phyloP scores from a whole-genome alignment of 1,140 invertebrate species.

The Planococcus citri region DNA sequence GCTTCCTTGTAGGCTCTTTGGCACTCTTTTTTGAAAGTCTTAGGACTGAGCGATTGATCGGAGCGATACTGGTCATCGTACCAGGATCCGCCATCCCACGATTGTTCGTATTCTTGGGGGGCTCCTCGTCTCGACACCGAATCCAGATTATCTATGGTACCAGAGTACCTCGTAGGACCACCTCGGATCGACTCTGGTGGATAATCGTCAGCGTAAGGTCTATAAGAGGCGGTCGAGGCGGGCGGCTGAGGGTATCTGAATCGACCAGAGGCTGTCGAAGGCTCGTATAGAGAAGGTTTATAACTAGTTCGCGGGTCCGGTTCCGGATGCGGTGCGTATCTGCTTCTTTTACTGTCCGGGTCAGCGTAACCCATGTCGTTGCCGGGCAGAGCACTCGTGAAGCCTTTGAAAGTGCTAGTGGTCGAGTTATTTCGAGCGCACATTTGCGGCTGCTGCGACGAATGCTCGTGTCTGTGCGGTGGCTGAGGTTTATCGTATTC shows the following conservation, averaged over 20 bases:
- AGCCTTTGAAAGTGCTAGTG: slow-evolving; percentile 2
- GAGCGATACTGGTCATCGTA: background rate
- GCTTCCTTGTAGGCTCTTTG: background rate
- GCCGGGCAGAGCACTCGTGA: background rate
- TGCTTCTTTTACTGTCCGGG: no score
- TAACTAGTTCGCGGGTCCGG: background rate
- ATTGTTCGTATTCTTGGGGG: no score
- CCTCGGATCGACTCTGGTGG: background rate
- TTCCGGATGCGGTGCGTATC: no score
- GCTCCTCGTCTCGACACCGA: no score
- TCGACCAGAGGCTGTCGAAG: background rate
- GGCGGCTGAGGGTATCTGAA: no score
- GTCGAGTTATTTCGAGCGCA: no score
- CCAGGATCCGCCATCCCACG: background rate
- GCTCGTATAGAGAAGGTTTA: background rate
- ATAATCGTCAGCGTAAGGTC: background rate
- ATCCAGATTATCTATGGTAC: no score
- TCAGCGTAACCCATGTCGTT: background rate
- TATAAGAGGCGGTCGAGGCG: background rate
- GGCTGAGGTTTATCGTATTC: background rate
- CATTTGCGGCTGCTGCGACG: background rate
- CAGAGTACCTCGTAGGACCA: background rate
- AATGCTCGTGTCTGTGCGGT: background rate
- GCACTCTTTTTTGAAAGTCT: background rate
- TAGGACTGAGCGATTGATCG: background rate